Conservation (phyloP, 1,140 invertebrate genomes). For the Yoshiicerus persimilis region DNA sequence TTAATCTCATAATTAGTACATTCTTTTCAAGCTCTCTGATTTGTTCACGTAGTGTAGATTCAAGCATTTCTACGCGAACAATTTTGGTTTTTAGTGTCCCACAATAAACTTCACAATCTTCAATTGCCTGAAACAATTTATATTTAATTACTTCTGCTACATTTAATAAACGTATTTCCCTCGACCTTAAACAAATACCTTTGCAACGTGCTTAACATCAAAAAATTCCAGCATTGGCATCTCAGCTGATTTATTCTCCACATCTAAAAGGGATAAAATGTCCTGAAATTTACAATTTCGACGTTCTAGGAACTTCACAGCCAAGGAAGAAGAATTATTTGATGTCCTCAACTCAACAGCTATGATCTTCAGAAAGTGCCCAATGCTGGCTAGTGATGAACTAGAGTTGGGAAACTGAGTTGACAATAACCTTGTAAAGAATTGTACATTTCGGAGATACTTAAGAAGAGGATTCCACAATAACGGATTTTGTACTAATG, state of each 20-base stretch:
- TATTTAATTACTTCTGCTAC: too few relatives aligned
- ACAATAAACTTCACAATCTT: constrained; percentile 38
- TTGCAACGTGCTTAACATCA: background rate
- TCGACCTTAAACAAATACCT: background rate
- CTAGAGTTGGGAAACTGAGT: background rate
- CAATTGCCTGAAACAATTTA: constrained; percentile 39
- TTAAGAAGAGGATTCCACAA: constrained; percentile 23
- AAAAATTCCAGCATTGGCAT: constrained; percentile 40
- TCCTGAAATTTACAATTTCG: constrained; percentile 26
- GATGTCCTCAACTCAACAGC: constrained; percentile 39
- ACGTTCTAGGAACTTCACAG: constrained; percentile 5
- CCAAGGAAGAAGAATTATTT: background rate
- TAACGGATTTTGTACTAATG: constrained; percentile 29
- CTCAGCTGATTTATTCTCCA: constrained; percentile 21
- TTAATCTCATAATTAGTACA: background rate
- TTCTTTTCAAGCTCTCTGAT: constrained; percentile 40
- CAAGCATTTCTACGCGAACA: constrained; percentile 30
- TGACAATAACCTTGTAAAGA: constrained; percentile 25
- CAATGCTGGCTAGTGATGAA: constrained; percentile 15
- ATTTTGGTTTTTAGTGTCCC: constrained; percentile 29
- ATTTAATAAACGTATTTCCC: too few relatives aligned
- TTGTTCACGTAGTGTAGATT: constrained; percentile 30
- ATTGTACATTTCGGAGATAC: constrained; percentile 34
- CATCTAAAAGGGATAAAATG: constrained; percentile 31
- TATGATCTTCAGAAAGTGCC: constrained; percentile 42